Evolutionary conservation across 1,140 invertebrate species (phyloP).

Genomic region (Steinernema feltiae): DNA sequence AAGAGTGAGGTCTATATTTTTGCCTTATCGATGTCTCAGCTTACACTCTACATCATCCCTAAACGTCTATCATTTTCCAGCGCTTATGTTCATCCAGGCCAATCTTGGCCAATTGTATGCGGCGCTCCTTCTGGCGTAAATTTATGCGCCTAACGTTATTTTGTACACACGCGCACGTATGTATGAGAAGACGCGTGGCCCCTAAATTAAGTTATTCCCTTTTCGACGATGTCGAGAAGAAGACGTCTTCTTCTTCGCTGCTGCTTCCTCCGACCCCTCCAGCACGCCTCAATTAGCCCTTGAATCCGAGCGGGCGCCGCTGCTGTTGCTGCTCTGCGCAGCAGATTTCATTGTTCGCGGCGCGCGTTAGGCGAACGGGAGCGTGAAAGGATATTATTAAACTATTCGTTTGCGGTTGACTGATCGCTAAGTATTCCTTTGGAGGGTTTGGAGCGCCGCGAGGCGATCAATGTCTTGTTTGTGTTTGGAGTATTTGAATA

Average conservation of each 20-base stretch:
- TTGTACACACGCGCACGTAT: background rate
- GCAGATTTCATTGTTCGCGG: no score
- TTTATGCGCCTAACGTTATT: conserved; percentile 12
- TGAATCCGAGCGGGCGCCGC: background rate
- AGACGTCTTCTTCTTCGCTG: background rate
- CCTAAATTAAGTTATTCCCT: conserved; percentile 12
- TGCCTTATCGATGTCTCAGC: no score
- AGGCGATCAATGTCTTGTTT: background rate
- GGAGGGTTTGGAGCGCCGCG: background rate
- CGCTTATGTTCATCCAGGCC: no score
- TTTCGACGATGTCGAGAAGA: background rate
- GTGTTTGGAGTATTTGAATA: background rate
- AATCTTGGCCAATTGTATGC: no score
- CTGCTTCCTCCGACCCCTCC: background rate
- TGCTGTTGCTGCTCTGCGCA: background rate
- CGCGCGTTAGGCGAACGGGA: no score
- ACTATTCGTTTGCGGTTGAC: background rate
- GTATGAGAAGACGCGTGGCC: background rate
- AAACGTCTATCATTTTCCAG: no score
- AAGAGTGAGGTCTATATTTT: no score
- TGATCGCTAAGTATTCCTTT: background rate
- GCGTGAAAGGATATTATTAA: background rate
- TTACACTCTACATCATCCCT: no score
- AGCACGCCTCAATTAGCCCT: background rate
- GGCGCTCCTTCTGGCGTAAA: background rate